These are phyloP conservation scores for Turnix velox DNA, from an alignment of 2,113 vertebrate genomes.

Conservation along the genomic window DNA sequence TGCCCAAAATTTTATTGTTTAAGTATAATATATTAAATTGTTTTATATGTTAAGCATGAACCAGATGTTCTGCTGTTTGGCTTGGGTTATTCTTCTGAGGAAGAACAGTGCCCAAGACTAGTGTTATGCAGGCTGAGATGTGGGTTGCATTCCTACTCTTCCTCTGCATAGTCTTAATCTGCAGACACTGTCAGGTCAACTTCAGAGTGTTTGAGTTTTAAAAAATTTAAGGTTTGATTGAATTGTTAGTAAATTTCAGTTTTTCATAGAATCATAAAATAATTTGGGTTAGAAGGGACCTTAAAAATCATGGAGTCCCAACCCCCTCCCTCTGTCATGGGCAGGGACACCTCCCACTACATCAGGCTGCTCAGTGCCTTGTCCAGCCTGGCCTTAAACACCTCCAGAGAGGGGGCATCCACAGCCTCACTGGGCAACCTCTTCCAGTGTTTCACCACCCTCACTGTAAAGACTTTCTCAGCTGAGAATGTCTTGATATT, in stretches of 20 bases:
- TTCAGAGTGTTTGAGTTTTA: not conserved
- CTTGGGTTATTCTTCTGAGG: not conserved
- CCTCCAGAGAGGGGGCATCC: no score
- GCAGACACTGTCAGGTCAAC: not conserved
- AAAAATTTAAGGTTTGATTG: not conserved
- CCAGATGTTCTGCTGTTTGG: not conserved
- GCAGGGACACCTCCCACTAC: no score
- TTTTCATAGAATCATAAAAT: no score
- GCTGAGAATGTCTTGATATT: not conserved
- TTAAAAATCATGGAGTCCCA: no score
- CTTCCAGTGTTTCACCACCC: no score
- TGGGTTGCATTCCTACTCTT: not conserved
- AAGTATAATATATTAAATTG: not conserved
- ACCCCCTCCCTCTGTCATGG: no score
- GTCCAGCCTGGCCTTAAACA: no score
- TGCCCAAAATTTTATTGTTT: not conserved
- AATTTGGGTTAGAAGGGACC: no score
- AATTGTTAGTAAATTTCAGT: not conserved
- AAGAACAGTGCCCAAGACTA: not conserved
- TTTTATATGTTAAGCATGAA: not conserved
- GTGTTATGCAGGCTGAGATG: not conserved
- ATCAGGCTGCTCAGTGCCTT: no score
- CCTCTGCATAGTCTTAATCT: not conserved
- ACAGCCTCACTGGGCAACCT: no score
- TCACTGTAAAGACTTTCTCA: no score